These are phyloP conservation scores for Microctenopoma lineatum DNA, from an alignment of 2,797 vertebrate genomes.

Conservation along the genomic window DNA sequence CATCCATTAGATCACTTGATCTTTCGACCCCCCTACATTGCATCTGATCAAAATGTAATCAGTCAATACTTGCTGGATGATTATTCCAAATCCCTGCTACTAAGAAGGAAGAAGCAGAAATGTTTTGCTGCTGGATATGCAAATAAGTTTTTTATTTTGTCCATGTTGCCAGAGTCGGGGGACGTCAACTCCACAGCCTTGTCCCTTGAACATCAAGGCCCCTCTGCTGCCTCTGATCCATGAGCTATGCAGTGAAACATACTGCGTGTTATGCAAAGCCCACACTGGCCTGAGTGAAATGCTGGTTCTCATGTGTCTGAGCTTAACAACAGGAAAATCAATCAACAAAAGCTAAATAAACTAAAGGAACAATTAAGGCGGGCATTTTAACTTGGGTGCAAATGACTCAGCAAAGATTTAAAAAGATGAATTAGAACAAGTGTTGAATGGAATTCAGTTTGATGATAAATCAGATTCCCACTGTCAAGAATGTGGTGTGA, in stretches of 20 bases:
- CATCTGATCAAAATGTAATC: slow-evolving; percentile 76
- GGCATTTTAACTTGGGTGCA: slow-evolving; percentile 37
- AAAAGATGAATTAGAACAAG: slow-evolving; percentile 55
- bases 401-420: slow-evolving; percentile 48
- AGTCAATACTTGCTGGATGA: slow-evolving; percentile 67
- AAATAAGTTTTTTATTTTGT: slow-evolving; percentile 67
- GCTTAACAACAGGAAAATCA: slow-evolving; percentile 38
- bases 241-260: slow-evolving; percentile 42
- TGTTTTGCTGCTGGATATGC: slow-evolving; percentile 65
- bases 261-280: slow-evolving; percentile 22
- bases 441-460: slow-evolving; percentile 53
- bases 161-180: slow-evolving; percentile 48
- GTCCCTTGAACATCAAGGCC: slow-evolving; percentile 75
- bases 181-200: slow-evolving; percentile 39
- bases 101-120: slow-evolving; percentile 24
- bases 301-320: slow-evolving; percentile 22
- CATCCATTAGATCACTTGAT: slow-evolving; percentile 80
- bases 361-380: slow-evolving; percentile 43
- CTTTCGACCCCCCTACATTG: slow-evolving; percentile 69
- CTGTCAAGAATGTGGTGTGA: slow-evolving; percentile 56
- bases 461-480: slow-evolving; percentile 59
- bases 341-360: slow-evolving; percentile 31
- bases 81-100: slow-evolving; percentile 61
- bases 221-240: slow-evolving; percentile 63
- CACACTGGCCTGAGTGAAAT: slow-evolving; percentile 6